phyloP scores from a whole-genome alignment of 2,888 invertebrate genomes.

The Eristalis intricaria region DNA sequence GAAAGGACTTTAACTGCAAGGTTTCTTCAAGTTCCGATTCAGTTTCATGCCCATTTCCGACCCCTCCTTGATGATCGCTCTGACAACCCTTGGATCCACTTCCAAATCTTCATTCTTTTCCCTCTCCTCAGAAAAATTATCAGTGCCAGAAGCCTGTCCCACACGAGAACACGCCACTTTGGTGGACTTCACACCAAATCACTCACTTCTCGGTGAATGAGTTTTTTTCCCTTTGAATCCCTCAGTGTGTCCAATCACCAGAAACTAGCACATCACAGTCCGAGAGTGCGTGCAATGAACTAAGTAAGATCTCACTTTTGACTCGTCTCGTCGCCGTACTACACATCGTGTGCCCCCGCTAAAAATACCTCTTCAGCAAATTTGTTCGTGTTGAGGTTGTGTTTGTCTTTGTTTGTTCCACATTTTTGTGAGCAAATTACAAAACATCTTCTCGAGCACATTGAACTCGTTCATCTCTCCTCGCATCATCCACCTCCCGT shows the following conservation, averaged over 20 bases:
- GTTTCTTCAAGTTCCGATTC: too few species aligned
- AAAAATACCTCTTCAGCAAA: slow-evolving; percentile 2
- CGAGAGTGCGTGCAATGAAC: background rate
- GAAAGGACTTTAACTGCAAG: too few species aligned
- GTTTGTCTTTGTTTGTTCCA: slow-evolving; percentile 16
- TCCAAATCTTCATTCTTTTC: too few species aligned
- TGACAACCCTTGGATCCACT: too few species aligned
- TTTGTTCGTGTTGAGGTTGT: background rate
- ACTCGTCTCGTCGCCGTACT: background rate
- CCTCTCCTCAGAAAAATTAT: too few species aligned
- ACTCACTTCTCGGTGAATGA: too few species aligned
- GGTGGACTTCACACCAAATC: too few species aligned
- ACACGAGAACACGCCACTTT: too few species aligned
- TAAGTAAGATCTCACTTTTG: background rate
- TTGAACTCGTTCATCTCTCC: slow-evolving; percentile 16
- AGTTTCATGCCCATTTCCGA: too few species aligned
- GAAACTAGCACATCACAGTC: background rate
- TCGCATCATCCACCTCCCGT: background rate
- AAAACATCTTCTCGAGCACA: slow-evolving; percentile 15
- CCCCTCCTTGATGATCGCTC: too few species aligned
- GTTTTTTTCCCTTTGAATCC: background rate
- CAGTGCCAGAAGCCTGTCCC: too few species aligned
- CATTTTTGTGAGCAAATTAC: background rate
- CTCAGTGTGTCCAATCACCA: background rate
- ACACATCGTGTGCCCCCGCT: background rate